Conservation (phyloP, 1,140 invertebrate genomes). For the Euwallacea similis region DNA sequence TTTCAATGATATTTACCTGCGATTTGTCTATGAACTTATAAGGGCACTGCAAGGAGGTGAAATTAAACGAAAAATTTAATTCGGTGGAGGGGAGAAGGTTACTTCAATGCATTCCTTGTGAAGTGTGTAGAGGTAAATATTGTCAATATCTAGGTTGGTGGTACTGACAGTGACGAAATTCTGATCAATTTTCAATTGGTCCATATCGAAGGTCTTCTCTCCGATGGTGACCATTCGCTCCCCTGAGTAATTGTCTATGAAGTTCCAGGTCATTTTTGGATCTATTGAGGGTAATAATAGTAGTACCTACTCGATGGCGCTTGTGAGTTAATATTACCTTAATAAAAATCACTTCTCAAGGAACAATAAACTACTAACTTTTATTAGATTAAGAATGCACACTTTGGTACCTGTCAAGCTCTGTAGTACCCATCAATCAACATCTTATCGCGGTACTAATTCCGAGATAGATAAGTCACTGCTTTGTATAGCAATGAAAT, state of each 20-base stretch:
- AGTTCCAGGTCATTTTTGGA: slow-evolving; percentile 35
- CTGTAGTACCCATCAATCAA: too few relatives aligned
- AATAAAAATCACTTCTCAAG: too few relatives aligned
- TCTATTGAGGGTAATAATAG: too few relatives aligned
- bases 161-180: slow-evolving; percentile 24
- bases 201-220: slow-evolving; percentile 32
- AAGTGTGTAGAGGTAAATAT: slow-evolving; percentile 39
- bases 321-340: too few relatives aligned
- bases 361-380: too few relatives aligned
- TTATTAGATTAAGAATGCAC: too few relatives aligned
- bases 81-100: not conserved
- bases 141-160: slow-evolving; percentile 10
- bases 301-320: too few relatives aligned
- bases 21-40: slow-evolving; percentile 35
- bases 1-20: slow-evolving; percentile 23
- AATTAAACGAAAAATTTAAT: not conserved
- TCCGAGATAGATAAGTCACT: too few relatives aligned
- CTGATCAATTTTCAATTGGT: slow-evolving; percentile 41
- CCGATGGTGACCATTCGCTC: slow-evolving; percentile 31
- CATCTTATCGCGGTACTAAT: too few relatives aligned
- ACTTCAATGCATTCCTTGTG: slow-evolving; percentile 44
- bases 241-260: slow-evolving; percentile 43
- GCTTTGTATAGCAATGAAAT: too few relatives aligned
- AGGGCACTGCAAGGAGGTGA: slow-evolving; percentile 40
- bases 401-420: too few relatives aligned